These are phyloP conservation scores for Drosophila limbata DNA, from an alignment of 2,888 invertebrate genomes.

Conservation along the genomic window DNA sequence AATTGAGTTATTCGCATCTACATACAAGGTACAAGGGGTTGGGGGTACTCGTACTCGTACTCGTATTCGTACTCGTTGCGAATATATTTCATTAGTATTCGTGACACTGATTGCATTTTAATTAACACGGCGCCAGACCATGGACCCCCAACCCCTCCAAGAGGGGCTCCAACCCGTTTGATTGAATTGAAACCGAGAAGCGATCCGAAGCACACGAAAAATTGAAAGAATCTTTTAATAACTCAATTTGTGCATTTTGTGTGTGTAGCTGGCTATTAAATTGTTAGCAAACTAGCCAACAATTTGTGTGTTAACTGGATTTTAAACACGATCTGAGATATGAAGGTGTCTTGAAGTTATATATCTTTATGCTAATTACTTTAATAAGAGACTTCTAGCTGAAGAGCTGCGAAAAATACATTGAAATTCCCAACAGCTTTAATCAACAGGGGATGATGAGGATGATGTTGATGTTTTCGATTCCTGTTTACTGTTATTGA, in stretches of 20 bases:
- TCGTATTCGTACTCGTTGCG: conserved; percentile 41
- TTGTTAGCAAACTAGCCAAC: conserved; percentile 49
- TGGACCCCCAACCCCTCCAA: conserved; percentile 20
- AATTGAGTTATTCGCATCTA: conserved; percentile 77
- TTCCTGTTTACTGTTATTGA: conserved; percentile 58
- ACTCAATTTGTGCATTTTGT: conserved; percentile 62
- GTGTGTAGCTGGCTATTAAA: conserved; percentile 58
- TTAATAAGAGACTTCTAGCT: neutral
- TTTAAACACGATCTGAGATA: conserved; percentile 30
- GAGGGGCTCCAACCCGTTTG: conserved; percentile 64
- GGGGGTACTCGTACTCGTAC: conserved; percentile 4
- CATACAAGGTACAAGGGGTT: conserved; percentile 40
- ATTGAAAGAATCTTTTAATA: conserved; percentile 77
- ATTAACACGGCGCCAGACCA: conserved; percentile 77
- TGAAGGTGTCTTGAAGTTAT: neutral
- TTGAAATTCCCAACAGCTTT: neutral
- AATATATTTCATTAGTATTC: conserved; percentile 78
- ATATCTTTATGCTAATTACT: conserved; percentile 8
- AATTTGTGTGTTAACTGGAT: conserved; percentile 49
- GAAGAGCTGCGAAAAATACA: neutral
- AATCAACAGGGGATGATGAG: conserved; percentile 32
- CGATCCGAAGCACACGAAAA: conserved; percentile 56
- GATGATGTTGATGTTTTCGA: conserved; percentile 21
- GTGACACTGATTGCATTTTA: conserved; percentile 82
- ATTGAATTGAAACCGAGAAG: conserved; percentile 51